Base-by-base conservation (phyloP, 1,140 invertebrate genomes). In the Anagrus nilaparvatae region DNA sequence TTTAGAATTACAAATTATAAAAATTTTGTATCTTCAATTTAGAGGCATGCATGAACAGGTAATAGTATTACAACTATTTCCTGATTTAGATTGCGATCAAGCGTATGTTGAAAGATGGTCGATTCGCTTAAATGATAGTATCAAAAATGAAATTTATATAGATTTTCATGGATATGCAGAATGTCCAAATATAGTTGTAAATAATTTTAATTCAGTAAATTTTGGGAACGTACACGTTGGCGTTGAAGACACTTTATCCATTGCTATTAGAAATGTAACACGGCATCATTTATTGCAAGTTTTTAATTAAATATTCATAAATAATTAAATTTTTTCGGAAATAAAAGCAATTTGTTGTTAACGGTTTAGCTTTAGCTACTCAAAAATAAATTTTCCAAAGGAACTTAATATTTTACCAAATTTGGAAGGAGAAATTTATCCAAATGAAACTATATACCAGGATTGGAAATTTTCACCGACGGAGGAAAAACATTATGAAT, bases 141-240 rank as follows among this genome's bases (percentile, higher is more conserved):
- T 23, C 0, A 46, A 50, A 19, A 50, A 51, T 12, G 52, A 61
- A 23, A 46, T 38, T 31, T 49, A 42, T 8, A 54, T 64, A 24
- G 52, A 59, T 34, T 58, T 62, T 21, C 54, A 54, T 17, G 61
- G 59, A 35, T 57, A 49, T 13, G 52, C 54, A 3, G 61, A 64
- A 37, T 46, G 46, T 23, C 49, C 51, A 0, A 50, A 48, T 38
- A 16, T 62, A 6, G 36, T 34, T 29, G 51, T 64, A 14, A 38
- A 24, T 4, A 25, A 50, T 29, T 30, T 36, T 2, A 49, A 49
- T 39, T 8, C 8, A n/a, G 23, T 62, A 6, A 44, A 4, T 12
- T 59, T 64, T 19, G 40, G 46, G 21, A 32, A 52, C 10, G 50
- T 47, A 13, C 46, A 56, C 33, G 37, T 55, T 5, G 30, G 32